These are phyloP conservation scores for Tylochromis polylepis DNA, from an alignment of 2,113 vertebrate species.

Conservation along the genomic window DNA sequence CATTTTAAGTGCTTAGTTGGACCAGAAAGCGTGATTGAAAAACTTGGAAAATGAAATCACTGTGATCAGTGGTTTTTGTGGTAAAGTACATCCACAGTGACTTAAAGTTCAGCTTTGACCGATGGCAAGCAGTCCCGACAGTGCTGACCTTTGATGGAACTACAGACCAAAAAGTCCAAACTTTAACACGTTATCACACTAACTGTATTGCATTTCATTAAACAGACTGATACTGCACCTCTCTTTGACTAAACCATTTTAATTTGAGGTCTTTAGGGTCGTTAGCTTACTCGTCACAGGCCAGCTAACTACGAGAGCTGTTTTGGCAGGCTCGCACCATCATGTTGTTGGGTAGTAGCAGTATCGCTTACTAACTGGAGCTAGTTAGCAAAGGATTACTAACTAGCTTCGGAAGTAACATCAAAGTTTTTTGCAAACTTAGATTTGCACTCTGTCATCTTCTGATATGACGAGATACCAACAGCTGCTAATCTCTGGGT, in stretches of 20 bases:
- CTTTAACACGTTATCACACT: not conserved
- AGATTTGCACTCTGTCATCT: not conserved
- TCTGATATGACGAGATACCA: not conserved
- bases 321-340: not conserved
- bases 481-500: not conserved
- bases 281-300: not conserved
- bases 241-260: not conserved
- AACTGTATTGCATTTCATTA: not conserved
- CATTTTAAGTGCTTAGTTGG: slow-evolving; percentile 12
- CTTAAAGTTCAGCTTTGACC: slow-evolving; percentile 2
- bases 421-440: not conserved
- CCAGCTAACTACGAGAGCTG: not conserved
- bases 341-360: not conserved
- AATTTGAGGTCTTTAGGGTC: not conserved
- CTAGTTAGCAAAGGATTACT: not conserved
- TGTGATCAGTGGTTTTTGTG: not conserved
- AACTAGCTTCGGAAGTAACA: not conserved
- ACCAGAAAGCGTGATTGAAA: not conserved
- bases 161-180: not conserved
- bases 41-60: not conserved
- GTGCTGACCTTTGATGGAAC: not conserved
- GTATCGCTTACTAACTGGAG: not conserved
- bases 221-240: not conserved
- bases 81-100: not conserved
- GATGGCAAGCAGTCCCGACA: not conserved